A percentile compares a stretch with the other conserved stretches of the same genome.
These are phyloP conservation scores for Mesorhabditis sp. DNA, from an alignment of 2,888 invertebrate genomes.

Conservation along the genomic window DNA sequence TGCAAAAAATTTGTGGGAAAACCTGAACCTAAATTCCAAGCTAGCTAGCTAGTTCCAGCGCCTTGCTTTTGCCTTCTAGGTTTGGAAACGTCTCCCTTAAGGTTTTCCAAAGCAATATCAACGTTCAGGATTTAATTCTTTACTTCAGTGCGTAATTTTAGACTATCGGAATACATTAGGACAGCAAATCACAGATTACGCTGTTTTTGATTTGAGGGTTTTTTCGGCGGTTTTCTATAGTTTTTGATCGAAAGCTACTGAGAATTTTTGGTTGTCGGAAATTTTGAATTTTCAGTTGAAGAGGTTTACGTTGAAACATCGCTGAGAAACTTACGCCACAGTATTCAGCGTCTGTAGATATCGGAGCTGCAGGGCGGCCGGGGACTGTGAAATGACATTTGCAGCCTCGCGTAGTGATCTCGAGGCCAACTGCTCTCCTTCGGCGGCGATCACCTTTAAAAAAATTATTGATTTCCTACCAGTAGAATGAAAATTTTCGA, in stretches of 20 bases:
- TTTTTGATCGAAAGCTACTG: neutral
- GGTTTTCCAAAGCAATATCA: too few species aligned
- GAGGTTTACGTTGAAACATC: neutral
- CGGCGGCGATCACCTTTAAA: constrained; percentile 65
- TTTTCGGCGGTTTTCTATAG: too few species aligned
- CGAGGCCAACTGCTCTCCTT: constrained; percentile 69
- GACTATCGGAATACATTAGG: too few species aligned
- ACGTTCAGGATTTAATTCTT: too few species aligned
- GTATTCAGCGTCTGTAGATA: constrained; percentile 76
- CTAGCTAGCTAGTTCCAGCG: too few species aligned
- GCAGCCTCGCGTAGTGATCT: constrained; percentile 79
- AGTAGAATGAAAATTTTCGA: neutral
- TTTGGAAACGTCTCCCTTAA: too few species aligned
- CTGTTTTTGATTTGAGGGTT: too few species aligned
- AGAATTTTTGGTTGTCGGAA: neutral
- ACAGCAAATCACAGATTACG: too few species aligned
- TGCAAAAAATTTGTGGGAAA: too few species aligned
- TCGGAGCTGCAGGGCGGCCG: constrained; percentile 72
- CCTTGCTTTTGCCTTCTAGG: too few species aligned
- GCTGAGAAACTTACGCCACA: constrained; percentile 59
- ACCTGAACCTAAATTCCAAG: too few species aligned
- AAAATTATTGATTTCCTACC: neutral
- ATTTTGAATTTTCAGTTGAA: neutral
- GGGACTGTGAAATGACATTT: constrained; percentile 76
- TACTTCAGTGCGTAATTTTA: too few species aligned